Evolutionary conservation across 2,888 invertebrate species (phyloP), one percentile per base, ranked within the genome.

Genomic region (Lepidochrysops patricia): DNA sequence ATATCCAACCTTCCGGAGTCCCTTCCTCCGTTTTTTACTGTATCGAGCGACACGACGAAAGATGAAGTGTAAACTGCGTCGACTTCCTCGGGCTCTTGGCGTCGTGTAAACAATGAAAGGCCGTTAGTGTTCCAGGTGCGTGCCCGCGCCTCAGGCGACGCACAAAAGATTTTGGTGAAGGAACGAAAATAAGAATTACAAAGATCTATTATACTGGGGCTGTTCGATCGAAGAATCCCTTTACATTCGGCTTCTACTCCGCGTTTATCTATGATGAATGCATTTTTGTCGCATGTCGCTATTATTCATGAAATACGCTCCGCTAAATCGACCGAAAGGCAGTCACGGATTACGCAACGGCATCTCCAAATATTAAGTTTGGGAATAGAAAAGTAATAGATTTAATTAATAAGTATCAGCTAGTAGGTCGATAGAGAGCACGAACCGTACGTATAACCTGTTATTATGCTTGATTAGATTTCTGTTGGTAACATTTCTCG

Each of bases 401-500:
- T 89, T 89, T 88, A 89, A 89, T 88, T 87, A 54, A 19, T 54
- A 87, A 84, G 80, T 80, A 84, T 85, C 83, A 83, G 78, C 71
- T 79, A 77, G 77, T 78, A 78, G 81, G 79, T 79, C 74, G 82
- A 82, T 80, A 80, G 82, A 80, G 85, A 84, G 80, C 83, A 81
- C 82, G 85, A 85, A 82, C 84, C 82, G 80, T 75, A 77, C 79
- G 76, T 76, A 82, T 84, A 89, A 88, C 89, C 89, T 87, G 89
- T 88, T 88, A 89, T 89, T 89, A 89, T 80, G 81, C 71, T 86
- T 88, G 89, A 89, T 89, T 89, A 88, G 89, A 87, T 89, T 88
- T 88, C 85, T 85, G 88, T 87, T 84, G 84, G 87, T 85, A 86
- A 84, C 84, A 84, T 86, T 89, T 89, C 89, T 89, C 87, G 87